A percentile compares a stretch with the other conserved stretches of the same genome.
Evolutionary conservation across 2,888 invertebrate species (phyloP).

Genomic region (Aphidoletes aphidimyza): DNA sequence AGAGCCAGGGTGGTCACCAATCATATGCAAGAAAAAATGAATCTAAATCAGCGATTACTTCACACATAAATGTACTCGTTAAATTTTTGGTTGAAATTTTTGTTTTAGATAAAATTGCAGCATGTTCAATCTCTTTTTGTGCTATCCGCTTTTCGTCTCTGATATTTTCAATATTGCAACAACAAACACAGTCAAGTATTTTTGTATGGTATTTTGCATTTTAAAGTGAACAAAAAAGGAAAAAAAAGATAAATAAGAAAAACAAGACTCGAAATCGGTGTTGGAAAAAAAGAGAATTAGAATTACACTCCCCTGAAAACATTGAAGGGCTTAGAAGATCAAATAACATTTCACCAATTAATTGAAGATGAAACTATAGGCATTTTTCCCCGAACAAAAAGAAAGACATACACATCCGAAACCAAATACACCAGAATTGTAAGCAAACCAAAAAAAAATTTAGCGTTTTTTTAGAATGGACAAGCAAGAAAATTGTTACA

Average conservation of each 20-base stretch:
- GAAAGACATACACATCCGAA: not conserved
- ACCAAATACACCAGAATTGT: not conserved
- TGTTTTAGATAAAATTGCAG: not conserved
- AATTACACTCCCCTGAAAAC: not conserved
- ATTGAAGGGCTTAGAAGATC: not conserved
- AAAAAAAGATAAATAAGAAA: not conserved
- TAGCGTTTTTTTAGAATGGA: not conserved
- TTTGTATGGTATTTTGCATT: slow-evolving; percentile 54
- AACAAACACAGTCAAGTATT: slow-evolving; percentile 11
- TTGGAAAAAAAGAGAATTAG: not conserved
- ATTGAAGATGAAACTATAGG: not conserved
- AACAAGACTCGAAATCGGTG: not conserved
- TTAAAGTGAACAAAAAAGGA: not conserved
- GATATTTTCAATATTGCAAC: slow-evolving; percentile 32
- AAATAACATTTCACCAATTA: not conserved
- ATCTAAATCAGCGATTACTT: no score
- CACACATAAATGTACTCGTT: no score
- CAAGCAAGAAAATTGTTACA: not conserved
- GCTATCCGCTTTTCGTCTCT: slow-evolving; percentile 45
- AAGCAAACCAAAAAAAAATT: not conserved
- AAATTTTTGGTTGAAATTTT: not conserved
- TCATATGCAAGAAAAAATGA: no score
- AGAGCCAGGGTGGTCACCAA: no score
- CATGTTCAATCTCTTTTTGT: slow-evolving; percentile 25
- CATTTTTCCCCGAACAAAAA: not conserved